Percentiles rank a stretch among this genome's conserved stretches.
Conservation (phyloP, 2,888 invertebrate genomes). For the Drosophila pegasa region DNA sequence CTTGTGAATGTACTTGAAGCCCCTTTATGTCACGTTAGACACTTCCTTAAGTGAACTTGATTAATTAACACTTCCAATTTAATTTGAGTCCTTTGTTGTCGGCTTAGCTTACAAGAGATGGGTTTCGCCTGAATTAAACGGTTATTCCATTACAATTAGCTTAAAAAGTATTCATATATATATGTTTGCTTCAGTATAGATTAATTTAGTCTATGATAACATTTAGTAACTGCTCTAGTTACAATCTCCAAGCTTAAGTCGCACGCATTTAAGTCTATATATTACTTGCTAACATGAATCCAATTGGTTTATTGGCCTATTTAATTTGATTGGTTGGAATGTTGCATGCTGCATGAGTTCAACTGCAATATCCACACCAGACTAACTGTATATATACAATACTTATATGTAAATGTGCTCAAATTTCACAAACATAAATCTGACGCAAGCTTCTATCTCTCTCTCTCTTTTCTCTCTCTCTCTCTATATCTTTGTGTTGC, state of each 20-base stretch:
- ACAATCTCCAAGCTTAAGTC: background rate
- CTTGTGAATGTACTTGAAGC: too few relatives aligned
- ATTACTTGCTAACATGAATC: constrained; percentile 9
- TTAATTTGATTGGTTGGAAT: constrained; percentile 14
- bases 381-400: constrained; percentile 33
- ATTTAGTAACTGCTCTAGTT: background rate
- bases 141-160: too few relatives aligned
- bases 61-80: background rate
- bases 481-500: constrained; percentile 26
- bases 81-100: too few relatives aligned
- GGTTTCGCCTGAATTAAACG: too few relatives aligned
- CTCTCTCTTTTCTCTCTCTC: constrained; percentile 30
- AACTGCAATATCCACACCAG: constrained; percentile 32
- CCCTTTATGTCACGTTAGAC: background rate
- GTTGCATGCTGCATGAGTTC: constrained; percentile 51
- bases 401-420: constrained; percentile 24
- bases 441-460: constrained; percentile 47
- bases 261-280: constrained; percentile 29
- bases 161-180: too few relatives aligned
- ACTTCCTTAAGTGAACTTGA: background rate
- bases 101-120: too few relatives aligned
- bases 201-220: constrained; percentile 27
- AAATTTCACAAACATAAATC: constrained; percentile 23
- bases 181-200: too few relatives aligned
- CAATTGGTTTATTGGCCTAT: background rate